Conservation (phyloP, 2,113 vertebrate species). For the Bufo bufo region DNA sequence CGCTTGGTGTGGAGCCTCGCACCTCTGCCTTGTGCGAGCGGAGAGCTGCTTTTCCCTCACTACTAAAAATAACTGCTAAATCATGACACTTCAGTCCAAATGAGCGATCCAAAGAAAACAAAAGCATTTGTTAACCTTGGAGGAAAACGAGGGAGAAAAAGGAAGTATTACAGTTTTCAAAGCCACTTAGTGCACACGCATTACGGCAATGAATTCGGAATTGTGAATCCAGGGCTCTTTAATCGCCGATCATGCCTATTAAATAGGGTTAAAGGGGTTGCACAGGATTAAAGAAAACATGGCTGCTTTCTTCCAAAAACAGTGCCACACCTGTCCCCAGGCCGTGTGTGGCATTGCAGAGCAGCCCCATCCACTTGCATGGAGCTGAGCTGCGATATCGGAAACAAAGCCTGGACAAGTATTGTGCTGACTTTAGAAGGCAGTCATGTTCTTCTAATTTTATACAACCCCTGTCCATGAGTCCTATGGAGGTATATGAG, state of each 20-base stretch:
- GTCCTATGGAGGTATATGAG: no score
- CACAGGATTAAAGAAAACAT: no score
- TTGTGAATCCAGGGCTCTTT: not conserved
- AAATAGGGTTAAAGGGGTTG: not conserved
- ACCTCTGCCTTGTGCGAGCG: conserved; percentile 43
- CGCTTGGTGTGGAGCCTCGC: conserved; percentile 41
- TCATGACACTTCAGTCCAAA: conserved; percentile 42
- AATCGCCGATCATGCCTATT: not conserved
- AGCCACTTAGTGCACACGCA: not conserved
- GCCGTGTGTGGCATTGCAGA: no score
- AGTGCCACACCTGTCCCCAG: no score
- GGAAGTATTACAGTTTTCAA: conserved; percentile 30
- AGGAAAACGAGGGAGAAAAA: conserved; percentile 24
- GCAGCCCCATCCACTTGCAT: no score
- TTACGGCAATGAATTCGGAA: not conserved
- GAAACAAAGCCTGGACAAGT: no score
- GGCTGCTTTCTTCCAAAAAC: no score
- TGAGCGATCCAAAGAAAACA: conserved; percentile 47
- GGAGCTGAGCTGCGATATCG: no score
- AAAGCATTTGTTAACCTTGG: conserved; percentile 50
- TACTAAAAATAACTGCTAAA: conserved; percentile 58
- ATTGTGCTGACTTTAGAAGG: no score
- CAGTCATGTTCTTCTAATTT: no score
- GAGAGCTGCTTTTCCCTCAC: conserved; percentile 22
- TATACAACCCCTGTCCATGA: no score